phyloP scores from a whole-genome alignment of 2,113 vertebrate species.

The Chaetorhynchus papuensis region DNA sequence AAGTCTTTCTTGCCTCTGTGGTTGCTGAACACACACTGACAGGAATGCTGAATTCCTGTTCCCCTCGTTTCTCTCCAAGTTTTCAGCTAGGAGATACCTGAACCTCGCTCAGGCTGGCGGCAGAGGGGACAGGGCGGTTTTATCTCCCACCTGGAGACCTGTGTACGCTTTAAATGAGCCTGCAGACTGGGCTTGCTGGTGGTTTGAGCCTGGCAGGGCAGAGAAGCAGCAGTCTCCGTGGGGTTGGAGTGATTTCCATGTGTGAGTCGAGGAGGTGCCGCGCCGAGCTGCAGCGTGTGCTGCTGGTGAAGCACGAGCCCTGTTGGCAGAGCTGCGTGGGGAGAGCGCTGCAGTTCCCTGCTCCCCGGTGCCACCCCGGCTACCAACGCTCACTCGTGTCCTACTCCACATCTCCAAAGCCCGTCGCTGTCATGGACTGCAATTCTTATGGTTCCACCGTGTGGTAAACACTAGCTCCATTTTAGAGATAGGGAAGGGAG shows the following conservation, averaged over 20 bases:
- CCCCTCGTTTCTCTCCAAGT: neutral
- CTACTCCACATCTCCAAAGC: neutral
- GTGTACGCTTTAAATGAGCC: neutral
- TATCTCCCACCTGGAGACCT: neutral
- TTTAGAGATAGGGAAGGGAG: neutral
- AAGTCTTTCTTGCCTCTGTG: neutral
- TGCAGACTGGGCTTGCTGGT: neutral
- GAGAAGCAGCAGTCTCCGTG: neutral
- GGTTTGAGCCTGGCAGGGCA: neutral
- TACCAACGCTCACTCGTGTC: accelerated
- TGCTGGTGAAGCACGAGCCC: neutral
- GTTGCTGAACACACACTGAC: accelerated
- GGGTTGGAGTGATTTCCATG: neutral
- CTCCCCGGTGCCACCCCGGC: neutral
- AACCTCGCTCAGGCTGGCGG: accelerated
- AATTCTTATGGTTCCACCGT: neutral
- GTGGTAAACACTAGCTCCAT: neutral
- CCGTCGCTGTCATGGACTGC: neutral
- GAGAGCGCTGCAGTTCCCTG: neutral
- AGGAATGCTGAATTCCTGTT: neutral
- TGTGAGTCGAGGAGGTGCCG: neutral
- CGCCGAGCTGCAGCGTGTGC: neutral
- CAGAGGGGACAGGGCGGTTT: neutral
- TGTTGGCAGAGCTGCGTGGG: neutral
- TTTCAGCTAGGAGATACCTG: neutral